Base-by-base conservation (phyloP, 2,888 invertebrate species). In the Pseudeuparius sepicola region DNA sequence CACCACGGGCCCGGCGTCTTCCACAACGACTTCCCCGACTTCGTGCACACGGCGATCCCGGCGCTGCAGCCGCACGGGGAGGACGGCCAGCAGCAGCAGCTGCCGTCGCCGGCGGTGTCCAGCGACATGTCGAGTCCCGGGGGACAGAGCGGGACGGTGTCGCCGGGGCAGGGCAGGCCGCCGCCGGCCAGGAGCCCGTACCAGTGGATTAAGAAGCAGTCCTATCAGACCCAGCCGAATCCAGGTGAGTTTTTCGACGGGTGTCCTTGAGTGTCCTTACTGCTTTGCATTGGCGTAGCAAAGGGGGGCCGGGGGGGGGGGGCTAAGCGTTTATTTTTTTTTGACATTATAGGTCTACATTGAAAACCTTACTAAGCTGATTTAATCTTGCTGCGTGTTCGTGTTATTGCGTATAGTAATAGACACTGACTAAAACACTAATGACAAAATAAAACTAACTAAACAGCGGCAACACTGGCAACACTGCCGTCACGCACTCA, bases 151-250 rank as follows among this genome's bases (percentile, higher is more conserved):
- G 48, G 58, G 39, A 43, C 59, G 45, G 47, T 60, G 41, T 53
- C 63, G 45, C 54, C 64, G 34, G 51, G 57, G 40, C 53, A 57
- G 39, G 42, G 60, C 36, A 70, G 78, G 52, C 78, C 85, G 26
- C 71, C 77, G 23, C 80, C 82, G 15, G 75, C 78, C 12, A 73
- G 86, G 25, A 83, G 84, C 45, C 86, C 87, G 1, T 90, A 77
- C 59, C 88, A 87, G 51, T 92, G 90, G 90, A 89, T 92, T 78
- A 89, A 85, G 62, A 88, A 86, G 60, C 80, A 83, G 1, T 77
- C 84, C 32, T 88, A 87, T 61, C 84, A 85, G 54, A 76, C 72
- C 44, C 85, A 85, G 55, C 84, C 84, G 2, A 85, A 81, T 62
- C 85, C 87, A 65, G 88, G 88, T 88, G 61, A 61, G 65, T 18